Conservation (phyloP, 2,888 invertebrate genomes). For the Tipula lateralis region DNA sequence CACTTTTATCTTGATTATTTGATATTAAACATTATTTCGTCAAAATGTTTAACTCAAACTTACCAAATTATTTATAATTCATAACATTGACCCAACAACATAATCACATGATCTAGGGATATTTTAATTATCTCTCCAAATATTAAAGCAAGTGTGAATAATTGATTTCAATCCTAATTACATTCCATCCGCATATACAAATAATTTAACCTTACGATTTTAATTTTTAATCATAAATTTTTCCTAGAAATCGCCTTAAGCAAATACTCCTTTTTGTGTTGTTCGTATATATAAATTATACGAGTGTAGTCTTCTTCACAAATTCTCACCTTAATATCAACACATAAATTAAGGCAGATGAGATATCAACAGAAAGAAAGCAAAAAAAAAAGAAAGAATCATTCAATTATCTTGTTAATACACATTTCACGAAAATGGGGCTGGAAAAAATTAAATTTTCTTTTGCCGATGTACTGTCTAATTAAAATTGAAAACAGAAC, state of each 20-base stretch:
- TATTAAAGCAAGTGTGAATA: neutral
- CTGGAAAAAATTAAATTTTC: neutral
- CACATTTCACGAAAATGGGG: neutral
- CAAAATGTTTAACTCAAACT: no score
- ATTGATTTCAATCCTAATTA: neutral
- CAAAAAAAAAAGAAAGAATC: neutral
- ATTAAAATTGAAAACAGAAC: neutral
- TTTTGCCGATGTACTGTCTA: neutral
- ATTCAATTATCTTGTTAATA: slow-evolving; percentile 4
- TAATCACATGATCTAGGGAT: no score
- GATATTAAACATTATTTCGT: no score
- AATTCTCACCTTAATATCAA: neutral
- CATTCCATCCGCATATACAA: neutral
- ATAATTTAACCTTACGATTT: neutral
- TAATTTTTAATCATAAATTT: neutral
- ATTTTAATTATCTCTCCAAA: neutral
- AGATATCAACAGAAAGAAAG: neutral
- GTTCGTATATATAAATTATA: no score
- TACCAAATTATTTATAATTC: no score
- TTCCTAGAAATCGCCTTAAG: neutral
- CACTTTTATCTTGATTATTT: no score
- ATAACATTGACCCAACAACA: no score
- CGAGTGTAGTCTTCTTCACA: no score
- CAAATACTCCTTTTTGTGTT: neutral
- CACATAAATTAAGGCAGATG: neutral